Percentiles rank a stretch among this genome's conserved stretches.
These are phyloP conservation scores for Drosophila ercepeae DNA, from an alignment of 1,140 invertebrate genomes.

Conservation along the genomic window DNA sequence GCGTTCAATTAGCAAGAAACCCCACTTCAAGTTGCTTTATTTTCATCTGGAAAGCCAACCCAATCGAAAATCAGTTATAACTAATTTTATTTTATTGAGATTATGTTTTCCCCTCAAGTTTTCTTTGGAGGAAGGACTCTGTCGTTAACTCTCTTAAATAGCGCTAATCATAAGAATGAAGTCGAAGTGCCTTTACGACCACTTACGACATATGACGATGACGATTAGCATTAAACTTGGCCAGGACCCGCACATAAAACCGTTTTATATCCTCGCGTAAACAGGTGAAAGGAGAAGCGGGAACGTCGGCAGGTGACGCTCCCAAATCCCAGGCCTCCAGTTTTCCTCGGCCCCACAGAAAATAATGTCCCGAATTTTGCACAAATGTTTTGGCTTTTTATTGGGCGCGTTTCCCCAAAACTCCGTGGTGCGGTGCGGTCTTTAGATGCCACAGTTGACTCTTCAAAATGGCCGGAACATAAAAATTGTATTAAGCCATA, in stretches of 20 bases:
- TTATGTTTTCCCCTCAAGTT: constrained; percentile 33
- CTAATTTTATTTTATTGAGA: constrained; percentile 72
- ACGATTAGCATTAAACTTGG: constrained; percentile 76
- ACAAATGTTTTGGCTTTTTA: constrained; percentile 45
- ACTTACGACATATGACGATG: constrained; percentile 56
- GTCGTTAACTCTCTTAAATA: constrained; percentile 28
- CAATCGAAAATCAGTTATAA: constrained; percentile 50
- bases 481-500: constrained; percentile 80
- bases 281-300: constrained; percentile 40
- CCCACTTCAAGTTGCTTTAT: too few relatives aligned
- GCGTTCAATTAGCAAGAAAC: neutral
- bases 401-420: constrained; percentile 26
- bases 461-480: constrained; percentile 67
- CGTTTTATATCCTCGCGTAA: constrained; percentile 67
- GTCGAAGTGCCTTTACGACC: constrained; percentile 53
- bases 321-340: constrained; percentile 6
- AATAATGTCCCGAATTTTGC: constrained; percentile 30
- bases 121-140: neutral
- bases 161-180: constrained; percentile 67
- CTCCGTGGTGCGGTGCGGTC: constrained; percentile 8
- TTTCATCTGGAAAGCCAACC: neutral
- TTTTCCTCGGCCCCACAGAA: neutral
- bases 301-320: constrained; percentile 19
- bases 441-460: constrained; percentile 40
- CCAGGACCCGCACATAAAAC: constrained; percentile 60